A percentile compares a stretch with the other conserved stretches of the same genome.
Evolutionary conservation across 2,888 invertebrate species (phyloP).

Genomic region (Lepidocyrtinus sp.): DNA sequence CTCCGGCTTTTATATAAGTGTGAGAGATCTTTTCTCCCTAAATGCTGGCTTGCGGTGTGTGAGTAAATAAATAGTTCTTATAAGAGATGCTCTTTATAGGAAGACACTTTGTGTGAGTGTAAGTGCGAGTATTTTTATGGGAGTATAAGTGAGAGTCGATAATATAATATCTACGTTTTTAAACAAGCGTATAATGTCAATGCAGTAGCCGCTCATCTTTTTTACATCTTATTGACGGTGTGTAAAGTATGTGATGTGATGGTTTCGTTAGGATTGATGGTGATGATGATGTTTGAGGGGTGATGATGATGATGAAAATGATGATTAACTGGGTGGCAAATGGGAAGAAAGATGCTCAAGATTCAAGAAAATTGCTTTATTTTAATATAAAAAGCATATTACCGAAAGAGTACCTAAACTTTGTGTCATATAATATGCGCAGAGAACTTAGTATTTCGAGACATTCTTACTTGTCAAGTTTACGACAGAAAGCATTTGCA

Average conservation of each 20-base stretch:
- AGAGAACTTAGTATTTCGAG: neutral
- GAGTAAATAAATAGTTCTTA: constrained; percentile 36
- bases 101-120: constrained; percentile 39
- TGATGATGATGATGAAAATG: constrained; percentile 19
- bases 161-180: neutral
- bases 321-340: constrained; percentile 40
- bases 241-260: constrained; percentile 19
- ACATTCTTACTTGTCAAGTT: neutral
- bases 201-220: constrained; percentile 37
- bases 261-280: constrained; percentile 20
- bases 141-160: constrained; percentile 7
- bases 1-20: constrained; percentile 56
- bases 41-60: constrained; percentile 20
- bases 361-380: constrained; percentile 22
- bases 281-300: constrained; percentile 15
- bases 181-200: neutral
- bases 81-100: constrained; percentile 34
- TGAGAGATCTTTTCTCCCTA: constrained; percentile 46
- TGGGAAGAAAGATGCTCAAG: constrained; percentile 28
- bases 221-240: constrained; percentile 10
- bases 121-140: constrained; percentile 23
- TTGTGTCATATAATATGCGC: neutral
- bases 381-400: constrained; percentile 9
- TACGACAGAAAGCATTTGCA: neutral
- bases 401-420: neutral